Evolutionary conservation across 1,140 invertebrate genomes (phyloP), one percentile per base, ranked within the genome.

Genomic region (Triops cancriformis): DNA sequence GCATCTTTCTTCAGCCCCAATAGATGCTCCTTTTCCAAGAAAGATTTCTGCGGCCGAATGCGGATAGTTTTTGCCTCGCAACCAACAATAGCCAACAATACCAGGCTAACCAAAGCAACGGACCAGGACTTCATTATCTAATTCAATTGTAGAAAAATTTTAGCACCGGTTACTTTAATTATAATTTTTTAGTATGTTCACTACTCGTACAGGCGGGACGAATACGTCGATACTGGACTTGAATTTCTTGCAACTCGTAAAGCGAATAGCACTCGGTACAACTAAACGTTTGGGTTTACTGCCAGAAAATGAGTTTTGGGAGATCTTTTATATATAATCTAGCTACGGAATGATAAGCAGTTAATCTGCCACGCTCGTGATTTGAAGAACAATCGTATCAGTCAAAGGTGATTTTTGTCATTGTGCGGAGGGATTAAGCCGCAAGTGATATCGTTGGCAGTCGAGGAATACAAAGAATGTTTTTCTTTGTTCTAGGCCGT

Each of bases 351-450:
- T 64, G 51, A 64, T 64, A 64, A 64, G 51, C 31, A 64, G 51
- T 64, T 64, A 64, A 64, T 64, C 51, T 64, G 10, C 18, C 14
- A 12, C 18, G 18, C 51, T 23, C 14, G 14, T 64, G 23, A n/a
- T 64, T 64, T 64, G 23, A n/a, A 64, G 51, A 64, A 64, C 51
- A 64, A 64, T 64, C 51, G n/a, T 64, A 64, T 64, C 51, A 9
- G n/a, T 37, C 31, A 37, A 37, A 37, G n/a, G 7, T 64, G 18
- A 18, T 23, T n/a, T 64, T 64, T 64, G 51, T 64, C 51, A 64
- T 23, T 64, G 51, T 23, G 23, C 51, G 6, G 51, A 3, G 51
- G 51, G 23, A n/a, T 64, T n/a, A 18, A 64, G 18, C 18, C 18
- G 18, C 51, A 18, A 0, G 23, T 64, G 51, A 64, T 64, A 64